phyloP scores from a whole-genome alignment of 2,888 invertebrate genomes.

The Xestia ashworthii region DNA sequence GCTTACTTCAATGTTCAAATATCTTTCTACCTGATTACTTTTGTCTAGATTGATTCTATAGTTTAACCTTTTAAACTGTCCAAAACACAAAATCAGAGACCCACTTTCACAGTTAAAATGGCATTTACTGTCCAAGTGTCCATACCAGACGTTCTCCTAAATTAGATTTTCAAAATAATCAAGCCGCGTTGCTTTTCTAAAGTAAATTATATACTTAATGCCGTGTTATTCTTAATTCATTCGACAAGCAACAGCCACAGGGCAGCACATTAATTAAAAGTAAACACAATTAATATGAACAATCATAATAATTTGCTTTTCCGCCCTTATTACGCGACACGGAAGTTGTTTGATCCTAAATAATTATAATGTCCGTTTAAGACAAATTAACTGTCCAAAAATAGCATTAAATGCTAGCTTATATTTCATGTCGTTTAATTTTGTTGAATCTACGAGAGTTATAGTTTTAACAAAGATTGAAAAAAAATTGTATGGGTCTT shows the following conservation, averaged over 20 bases:
- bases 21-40: background rate
- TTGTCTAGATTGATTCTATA: background rate
- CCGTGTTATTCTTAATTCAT: slow-evolving; percentile 37
- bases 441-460: background rate
- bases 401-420: background rate
- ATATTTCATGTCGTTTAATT: background rate
- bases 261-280: slow-evolving; percentile 49
- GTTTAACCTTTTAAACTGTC: slow-evolving; percentile 5
- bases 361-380: slow-evolving; percentile 18
- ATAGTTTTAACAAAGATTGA: background rate
- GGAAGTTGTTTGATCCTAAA: slow-evolving; percentile 35
- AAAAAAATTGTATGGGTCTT: background rate
- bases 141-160: slow-evolving; percentile 5
- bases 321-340: slow-evolving; percentile 24
- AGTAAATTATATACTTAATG: slow-evolving; percentile 29
- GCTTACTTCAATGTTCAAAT: background rate
- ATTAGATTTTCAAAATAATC: slow-evolving; percentile 20
- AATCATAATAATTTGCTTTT: slow-evolving; percentile 46
- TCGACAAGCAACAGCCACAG: slow-evolving; percentile 36
- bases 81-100: background rate
- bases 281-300: slow-evolving; percentile 53
- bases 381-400: slow-evolving; percentile 23
- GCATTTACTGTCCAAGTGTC: slow-evolving; percentile 10
- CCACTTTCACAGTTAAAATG: slow-evolving; percentile 9
- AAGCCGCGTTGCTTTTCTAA: slow-evolving; percentile 1